A percentile compares a stretch with the other conserved stretches of the same genome.
phyloP scores from a whole-genome alignment of 2,797 vertebrate genomes.

The Thripadectes ignobilis region DNA sequence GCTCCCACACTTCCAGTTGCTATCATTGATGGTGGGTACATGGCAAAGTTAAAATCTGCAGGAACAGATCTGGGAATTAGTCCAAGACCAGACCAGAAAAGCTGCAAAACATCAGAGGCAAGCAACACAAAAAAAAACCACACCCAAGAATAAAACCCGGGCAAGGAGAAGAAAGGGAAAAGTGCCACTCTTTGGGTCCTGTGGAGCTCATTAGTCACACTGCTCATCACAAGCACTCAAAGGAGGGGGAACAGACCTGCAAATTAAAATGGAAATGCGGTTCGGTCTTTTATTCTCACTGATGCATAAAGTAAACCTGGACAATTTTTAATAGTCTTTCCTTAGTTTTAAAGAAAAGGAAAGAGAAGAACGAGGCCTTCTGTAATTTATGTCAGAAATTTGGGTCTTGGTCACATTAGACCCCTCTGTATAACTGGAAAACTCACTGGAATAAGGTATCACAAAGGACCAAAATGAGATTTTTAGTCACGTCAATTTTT shows the following conservation, averaged over 20 bases:
- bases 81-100: constrained; percentile 66
- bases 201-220: constrained; percentile 61
- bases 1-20: constrained; percentile 94
- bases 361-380: constrained; percentile 48
- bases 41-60: constrained; percentile 94
- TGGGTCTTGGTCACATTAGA: constrained; percentile 18
- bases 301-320: constrained; percentile 65
- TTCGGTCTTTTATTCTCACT: constrained; percentile 57
- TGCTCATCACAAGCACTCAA: constrained; percentile 61
- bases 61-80: constrained; percentile 63
- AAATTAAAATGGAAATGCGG: constrained; percentile 64
- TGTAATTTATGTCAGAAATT: constrained; percentile 43
- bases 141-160: constrained; percentile 47
- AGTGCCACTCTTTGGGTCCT: constrained; percentile 45
- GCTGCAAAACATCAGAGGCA: constrained; percentile 69
- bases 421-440: constrained; percentile 5
- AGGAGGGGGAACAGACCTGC: constrained; percentile 62
- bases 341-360: constrained; percentile 42
- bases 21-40: constrained; percentile 97
- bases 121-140: constrained; percentile 55
- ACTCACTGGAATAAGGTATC: constrained; percentile 16
- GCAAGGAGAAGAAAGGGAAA: constrained; percentile 51
- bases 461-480: constrained; percentile 43
- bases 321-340: constrained; percentile 55
- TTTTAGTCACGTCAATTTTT: constrained; percentile 48